These are phyloP conservation scores for Gila robusta DNA, from an alignment of 2,797 vertebrate genomes.

Conservation along the genomic window DNA sequence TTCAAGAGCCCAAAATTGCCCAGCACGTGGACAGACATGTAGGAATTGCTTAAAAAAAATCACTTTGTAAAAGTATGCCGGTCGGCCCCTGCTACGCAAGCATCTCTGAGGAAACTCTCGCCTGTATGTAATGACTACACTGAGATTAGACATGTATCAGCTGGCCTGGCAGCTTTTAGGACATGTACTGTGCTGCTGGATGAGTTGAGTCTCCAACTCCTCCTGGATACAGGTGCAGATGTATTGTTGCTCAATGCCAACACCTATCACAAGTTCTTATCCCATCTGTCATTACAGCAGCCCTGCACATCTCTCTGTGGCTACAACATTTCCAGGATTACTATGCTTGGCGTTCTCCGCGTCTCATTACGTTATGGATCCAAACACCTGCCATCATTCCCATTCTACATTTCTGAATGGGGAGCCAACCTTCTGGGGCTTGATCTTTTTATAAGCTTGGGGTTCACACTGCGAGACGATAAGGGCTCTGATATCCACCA, in stretches of 20 bases:
- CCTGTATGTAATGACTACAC: neutral
- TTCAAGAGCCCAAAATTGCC: constrained; percentile 10
- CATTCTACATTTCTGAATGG: neutral
- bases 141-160: constrained; percentile 1
- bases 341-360: no score
- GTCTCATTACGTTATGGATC: no score
- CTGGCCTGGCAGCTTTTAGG: neutral
- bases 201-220: neutral
- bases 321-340: no score
- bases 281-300: neutral
- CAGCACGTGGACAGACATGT: constrained; percentile 16
- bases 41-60: constrained; percentile 20
- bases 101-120: no score
- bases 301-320: no score
- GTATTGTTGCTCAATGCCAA: neutral
- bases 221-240: neutral
- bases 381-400: neutral
- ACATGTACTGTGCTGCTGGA: constrained; percentile 27
- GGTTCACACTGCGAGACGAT: no score
- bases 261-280: neutral
- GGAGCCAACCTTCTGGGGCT: neutral
- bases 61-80: constrained; percentile 30
- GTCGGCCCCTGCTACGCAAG: constrained; percentile 13
- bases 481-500: no score
- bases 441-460: no score